A percentile compares a stretch with the other conserved stretches of the same genome.
These are phyloP conservation scores for Phortica okadai DNA, from an alignment of 2,888 invertebrate genomes.

Conservation along the genomic window DNA sequence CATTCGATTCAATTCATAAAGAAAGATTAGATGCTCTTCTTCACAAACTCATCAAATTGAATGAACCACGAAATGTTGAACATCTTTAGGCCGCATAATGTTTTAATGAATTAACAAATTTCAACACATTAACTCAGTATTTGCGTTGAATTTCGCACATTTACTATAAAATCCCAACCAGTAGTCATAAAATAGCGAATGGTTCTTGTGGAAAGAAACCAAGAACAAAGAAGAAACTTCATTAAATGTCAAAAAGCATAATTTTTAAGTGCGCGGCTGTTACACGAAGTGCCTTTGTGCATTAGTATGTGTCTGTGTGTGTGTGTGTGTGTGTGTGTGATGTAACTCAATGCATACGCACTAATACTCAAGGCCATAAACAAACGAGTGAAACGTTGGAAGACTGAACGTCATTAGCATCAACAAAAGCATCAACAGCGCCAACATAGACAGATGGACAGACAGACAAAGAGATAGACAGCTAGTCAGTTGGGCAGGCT, in stretches of 20 bases:
- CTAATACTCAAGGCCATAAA: neutral
- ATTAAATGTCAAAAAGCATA: constrained; percentile 18
- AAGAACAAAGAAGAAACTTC: constrained; percentile 1
- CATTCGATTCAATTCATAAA: too few species aligned
- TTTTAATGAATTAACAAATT: constrained; percentile 10
- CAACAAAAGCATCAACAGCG: constrained; percentile 21
- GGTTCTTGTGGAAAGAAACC: neutral
- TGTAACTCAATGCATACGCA: neutral
- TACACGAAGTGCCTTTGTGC: neutral
- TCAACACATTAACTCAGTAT: constrained; percentile 1
- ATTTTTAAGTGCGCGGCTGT: constrained; percentile 23
- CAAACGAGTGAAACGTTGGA: constrained; percentile 1
- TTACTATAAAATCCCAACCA: neutral
- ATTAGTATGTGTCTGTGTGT: neutral
- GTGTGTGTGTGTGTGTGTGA: neutral
- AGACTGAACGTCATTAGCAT: neutral
- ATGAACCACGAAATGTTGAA: neutral
- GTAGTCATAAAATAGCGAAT: neutral
- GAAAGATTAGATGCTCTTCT: too few species aligned
- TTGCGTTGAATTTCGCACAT: neutral
- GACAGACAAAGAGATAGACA: neutral
- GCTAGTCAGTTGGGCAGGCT: neutral
- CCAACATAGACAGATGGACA: constrained; percentile 20
- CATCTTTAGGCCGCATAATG: neutral
- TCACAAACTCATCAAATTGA: too few species aligned